These are phyloP conservation scores for Athalia circularis DNA, from an alignment of 2,888 invertebrate species.

Conservation along the genomic window DNA sequence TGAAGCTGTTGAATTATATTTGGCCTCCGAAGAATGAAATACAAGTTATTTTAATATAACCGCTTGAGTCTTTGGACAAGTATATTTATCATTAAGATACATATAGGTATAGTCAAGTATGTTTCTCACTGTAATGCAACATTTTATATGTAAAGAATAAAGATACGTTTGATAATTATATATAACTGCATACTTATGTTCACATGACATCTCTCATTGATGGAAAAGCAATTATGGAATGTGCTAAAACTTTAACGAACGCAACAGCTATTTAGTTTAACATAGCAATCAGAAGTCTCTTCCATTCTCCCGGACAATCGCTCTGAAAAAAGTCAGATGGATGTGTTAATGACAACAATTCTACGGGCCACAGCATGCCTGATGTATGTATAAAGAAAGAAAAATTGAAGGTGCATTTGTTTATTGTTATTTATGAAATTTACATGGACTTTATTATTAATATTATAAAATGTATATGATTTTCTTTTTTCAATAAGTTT, in stretches of 20 bases:
- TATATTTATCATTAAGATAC: conserved; percentile 19
- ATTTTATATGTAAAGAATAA: conserved; percentile 32
- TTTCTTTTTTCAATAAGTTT: neutral
- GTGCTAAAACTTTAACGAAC: conserved; percentile 3
- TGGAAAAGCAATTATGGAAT: conserved; percentile 31
- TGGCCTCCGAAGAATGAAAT: conserved; percentile 45
- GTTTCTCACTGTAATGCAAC: neutral
- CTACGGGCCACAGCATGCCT: neutral
- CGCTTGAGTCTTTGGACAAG: conserved; percentile 19
- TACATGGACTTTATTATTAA: neutral
- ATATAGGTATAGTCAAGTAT: neutral
- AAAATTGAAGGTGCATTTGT: conserved; percentile 26
- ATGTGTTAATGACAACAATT: conserved; percentile 18
- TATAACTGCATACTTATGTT: neutral
- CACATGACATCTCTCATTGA: conserved; percentile 5
- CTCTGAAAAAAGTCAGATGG: conserved; percentile 65
- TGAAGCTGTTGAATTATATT: neutral
- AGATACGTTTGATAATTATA: conserved; percentile 39
- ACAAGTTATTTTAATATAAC: conserved; percentile 48
- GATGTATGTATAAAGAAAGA: conserved; percentile 10
- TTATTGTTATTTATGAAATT: conserved; percentile 42
- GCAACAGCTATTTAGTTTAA: conserved; percentile 62
- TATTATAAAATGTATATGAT: neutral
- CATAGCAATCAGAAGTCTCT: conserved; percentile 70
- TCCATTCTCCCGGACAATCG: conserved; percentile 67